Percentiles rank a stretch among this genome's conserved stretches.
phyloP scores from a whole-genome alignment of 2,113 vertebrate genomes.

The Tympanuchus pallidicinctus region DNA sequence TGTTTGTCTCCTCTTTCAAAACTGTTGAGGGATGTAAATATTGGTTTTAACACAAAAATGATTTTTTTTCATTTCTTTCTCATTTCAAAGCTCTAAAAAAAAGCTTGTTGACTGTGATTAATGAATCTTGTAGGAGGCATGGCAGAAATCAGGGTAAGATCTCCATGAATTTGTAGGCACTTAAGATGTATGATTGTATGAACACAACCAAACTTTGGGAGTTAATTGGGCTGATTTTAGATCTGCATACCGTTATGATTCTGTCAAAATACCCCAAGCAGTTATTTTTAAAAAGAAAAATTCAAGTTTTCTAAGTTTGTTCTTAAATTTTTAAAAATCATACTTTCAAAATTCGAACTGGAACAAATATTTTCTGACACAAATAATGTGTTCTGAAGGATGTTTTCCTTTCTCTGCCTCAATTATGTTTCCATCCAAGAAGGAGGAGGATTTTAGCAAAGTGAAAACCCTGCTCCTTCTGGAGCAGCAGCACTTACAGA shows the following conservation, averaged over 20 bases:
- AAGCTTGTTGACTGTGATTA: not conserved
- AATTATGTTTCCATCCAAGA: not conserved
- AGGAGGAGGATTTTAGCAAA: not conserved
- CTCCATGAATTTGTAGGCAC: not conserved
- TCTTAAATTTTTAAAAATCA: not conserved
- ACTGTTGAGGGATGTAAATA: not conserved
- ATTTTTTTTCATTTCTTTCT: not conserved
- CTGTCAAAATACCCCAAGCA: not conserved
- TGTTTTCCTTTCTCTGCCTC: not conserved
- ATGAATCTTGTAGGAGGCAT: not conserved
- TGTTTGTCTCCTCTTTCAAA: not conserved
- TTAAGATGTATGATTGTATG: not conserved
- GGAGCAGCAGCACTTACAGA: not conserved
- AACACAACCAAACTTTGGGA: not conserved
- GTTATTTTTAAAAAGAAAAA: not conserved
- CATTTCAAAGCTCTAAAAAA: not conserved
- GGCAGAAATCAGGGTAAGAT: not conserved
- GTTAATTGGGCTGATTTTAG: not conserved
- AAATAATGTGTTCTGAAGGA: not conserved
- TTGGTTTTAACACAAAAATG: not conserved
- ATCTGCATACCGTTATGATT: not conserved
- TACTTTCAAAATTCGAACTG: not conserved
- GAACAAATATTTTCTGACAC: not conserved
- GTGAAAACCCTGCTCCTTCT: not conserved
- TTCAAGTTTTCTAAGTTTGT: not conserved